phyloP scores from a whole-genome alignment of 2,888 invertebrate species.

The Phragmatobia fuliginosa region DNA sequence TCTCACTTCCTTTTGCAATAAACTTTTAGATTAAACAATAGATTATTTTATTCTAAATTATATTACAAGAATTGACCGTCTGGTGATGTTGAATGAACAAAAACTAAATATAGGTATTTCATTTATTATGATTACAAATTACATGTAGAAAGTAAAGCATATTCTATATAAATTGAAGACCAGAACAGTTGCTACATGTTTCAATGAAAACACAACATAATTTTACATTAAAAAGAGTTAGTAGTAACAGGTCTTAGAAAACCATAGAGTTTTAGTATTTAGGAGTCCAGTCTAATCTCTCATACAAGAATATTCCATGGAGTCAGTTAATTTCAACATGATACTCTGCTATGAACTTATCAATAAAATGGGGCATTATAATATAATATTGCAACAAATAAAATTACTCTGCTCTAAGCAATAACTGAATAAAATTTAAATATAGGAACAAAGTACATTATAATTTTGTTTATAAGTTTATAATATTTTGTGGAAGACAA shows the following conservation, averaged over 20 bases:
- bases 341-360: constrained; percentile 33
- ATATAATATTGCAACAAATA: constrained; percentile 45
- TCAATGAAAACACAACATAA: constrained; percentile 41
- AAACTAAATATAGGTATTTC: constrained; percentile 51
- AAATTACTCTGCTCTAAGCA: constrained; percentile 65
- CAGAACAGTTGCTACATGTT: constrained; percentile 33
- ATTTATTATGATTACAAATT: constrained; percentile 66
- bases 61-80: too few species aligned
- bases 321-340: constrained; percentile 29
- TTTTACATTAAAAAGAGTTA: constrained; percentile 44
- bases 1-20: too few species aligned
- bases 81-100: not conserved
- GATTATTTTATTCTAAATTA: too few species aligned
- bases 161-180: constrained; percentile 46
- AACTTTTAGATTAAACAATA: too few species aligned
- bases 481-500: constrained; percentile 75
- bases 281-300: constrained; percentile 57
- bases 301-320: constrained; percentile 37
- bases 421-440: constrained; percentile 74
- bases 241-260: constrained; percentile 30
- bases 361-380: constrained; percentile 30
- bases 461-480: constrained; percentile 53
- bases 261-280: constrained; percentile 37
- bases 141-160: constrained; percentile 64
- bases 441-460: constrained; percentile 70